A percentile compares a stretch with the other conserved stretches of the same genome.
Evolutionary conservation across 2,888 invertebrate species (phyloP).

Genomic region (Automeris io): DNA sequence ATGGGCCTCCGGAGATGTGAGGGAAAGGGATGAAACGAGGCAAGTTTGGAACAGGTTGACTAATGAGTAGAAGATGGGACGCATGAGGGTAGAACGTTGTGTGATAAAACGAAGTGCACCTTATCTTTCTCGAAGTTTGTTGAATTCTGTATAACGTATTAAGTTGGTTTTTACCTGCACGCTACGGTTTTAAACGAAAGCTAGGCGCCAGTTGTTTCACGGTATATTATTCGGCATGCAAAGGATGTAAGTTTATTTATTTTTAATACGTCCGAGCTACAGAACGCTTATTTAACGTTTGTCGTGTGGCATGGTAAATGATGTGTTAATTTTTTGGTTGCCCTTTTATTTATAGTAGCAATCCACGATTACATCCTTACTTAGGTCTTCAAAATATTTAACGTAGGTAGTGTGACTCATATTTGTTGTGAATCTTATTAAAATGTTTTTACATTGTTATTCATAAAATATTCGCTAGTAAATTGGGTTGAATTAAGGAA

Average conservation of each 20-base stretch:
- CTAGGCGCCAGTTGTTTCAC: slow-evolving; percentile 42
- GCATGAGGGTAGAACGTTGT: slow-evolving; percentile 50
- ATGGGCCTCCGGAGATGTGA: slow-evolving; percentile 68
- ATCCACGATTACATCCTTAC: neutral
- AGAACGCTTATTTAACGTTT: slow-evolving; percentile 44
- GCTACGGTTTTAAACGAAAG: slow-evolving; percentile 19
- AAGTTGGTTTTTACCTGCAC: slow-evolving; percentile 14
- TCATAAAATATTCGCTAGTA: no score
- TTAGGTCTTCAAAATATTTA: no score
- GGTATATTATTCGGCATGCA: slow-evolving; percentile 42
- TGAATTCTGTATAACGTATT: slow-evolving; percentile 27
- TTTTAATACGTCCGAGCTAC: slow-evolving; percentile 35
- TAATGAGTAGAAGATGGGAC: slow-evolving; percentile 63
- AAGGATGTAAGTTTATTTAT: slow-evolving; percentile 38
- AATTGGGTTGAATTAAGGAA: no score
- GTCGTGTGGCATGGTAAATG: slow-evolving; percentile 50
- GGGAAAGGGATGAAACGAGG: slow-evolving; percentile 55
- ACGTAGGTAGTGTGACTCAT: no score
- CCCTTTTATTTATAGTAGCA: slow-evolving; percentile 1
- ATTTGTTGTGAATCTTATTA: no score
- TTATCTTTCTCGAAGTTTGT: slow-evolving; percentile 31
- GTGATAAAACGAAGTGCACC: slow-evolving; percentile 67
- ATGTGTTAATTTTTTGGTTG: slow-evolving; percentile 39
- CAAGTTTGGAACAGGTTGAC: slow-evolving; percentile 47
- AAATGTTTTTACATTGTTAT: no score